Evolutionary conservation across 2,113 vertebrate genomes (phyloP).

Genomic region (Pycnonotus jocosus): DNA sequence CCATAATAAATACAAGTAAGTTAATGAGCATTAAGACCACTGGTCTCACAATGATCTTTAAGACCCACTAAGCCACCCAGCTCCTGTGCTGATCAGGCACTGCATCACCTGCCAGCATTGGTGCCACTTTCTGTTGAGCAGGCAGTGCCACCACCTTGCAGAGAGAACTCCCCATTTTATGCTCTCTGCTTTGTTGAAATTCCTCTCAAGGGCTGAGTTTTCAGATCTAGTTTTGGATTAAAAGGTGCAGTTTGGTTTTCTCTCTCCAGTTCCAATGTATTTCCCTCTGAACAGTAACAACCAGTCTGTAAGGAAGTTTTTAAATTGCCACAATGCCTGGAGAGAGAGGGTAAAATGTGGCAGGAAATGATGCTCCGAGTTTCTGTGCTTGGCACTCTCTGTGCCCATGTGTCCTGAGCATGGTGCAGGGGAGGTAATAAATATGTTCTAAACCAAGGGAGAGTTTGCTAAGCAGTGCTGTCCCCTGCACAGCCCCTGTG

Average conservation of each 20-base stretch:
- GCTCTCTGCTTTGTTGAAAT: not conserved
- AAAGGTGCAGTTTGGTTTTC: not conserved
- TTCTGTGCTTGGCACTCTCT: not conserved
- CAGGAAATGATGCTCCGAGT: not conserved
- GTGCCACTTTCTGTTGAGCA: not conserved
- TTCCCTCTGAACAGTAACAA: not conserved
- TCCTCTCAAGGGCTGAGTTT: not conserved
- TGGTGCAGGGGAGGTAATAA: not conserved
- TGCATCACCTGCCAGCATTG: not conserved
- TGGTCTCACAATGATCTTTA: not conserved
- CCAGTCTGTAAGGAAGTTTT: not conserved
- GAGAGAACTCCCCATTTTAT: not conserved
- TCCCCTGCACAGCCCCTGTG: not conserved
- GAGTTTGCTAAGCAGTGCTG: not conserved
- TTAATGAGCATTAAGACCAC: not conserved
- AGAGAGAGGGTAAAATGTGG: not conserved
- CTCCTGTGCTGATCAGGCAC: not conserved
- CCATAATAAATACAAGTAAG: not conserved
- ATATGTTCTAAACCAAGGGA: fast-evolving
- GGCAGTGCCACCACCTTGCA: not conserved
- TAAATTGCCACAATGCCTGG: not conserved
- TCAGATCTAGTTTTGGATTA: not conserved
- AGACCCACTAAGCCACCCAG: not conserved
- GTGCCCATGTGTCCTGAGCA: not conserved
- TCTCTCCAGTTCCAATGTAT: not conserved